Conservation (phyloP, 2,888 invertebrate species). For the Epicampocera succincta region DNA sequence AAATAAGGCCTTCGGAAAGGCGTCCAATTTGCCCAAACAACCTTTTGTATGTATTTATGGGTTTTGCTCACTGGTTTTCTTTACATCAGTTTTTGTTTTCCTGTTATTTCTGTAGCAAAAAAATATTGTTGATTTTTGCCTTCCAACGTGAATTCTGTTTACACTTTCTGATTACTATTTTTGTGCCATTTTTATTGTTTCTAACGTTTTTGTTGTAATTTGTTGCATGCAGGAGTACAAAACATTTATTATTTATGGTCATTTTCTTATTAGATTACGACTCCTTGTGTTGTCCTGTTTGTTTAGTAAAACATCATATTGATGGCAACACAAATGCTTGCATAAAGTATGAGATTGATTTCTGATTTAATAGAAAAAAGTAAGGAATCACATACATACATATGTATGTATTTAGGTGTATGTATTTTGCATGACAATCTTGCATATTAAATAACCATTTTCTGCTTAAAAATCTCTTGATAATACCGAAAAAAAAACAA, state of each 20-base stretch:
- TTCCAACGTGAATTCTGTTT: constrained; percentile 32
- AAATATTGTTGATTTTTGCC: constrained; percentile 25
- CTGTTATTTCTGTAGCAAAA: constrained; percentile 3
- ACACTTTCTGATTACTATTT: constrained; percentile 33
- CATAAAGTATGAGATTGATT: constrained; percentile 28
- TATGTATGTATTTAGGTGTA: too few species aligned
- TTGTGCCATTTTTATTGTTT: neutral
- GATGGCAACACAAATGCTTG: neutral
- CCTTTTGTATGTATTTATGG: neutral
- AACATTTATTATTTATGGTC: constrained; percentile 55
- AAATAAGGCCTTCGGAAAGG: neutral
- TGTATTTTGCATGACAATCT: neutral
- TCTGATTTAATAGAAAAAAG: neutral
- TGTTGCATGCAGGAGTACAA: neutral
- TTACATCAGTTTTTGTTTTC: constrained; percentile 18
- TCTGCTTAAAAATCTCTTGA: neutral
- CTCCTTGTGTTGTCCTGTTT: neutral
- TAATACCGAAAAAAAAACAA: neutral
- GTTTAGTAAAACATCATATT: constrained; percentile 31
- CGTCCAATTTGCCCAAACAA: too few species aligned
- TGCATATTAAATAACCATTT: constrained; percentile 3
- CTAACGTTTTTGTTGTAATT: neutral
- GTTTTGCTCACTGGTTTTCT: constrained; percentile 13
- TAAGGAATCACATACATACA: too few species aligned
- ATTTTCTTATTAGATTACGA: constrained; percentile 49